These are phyloP conservation scores for Cebus imitator DNA, from an alignment of 2,113 vertebrate genomes.

Conservation along the genomic window DNA sequence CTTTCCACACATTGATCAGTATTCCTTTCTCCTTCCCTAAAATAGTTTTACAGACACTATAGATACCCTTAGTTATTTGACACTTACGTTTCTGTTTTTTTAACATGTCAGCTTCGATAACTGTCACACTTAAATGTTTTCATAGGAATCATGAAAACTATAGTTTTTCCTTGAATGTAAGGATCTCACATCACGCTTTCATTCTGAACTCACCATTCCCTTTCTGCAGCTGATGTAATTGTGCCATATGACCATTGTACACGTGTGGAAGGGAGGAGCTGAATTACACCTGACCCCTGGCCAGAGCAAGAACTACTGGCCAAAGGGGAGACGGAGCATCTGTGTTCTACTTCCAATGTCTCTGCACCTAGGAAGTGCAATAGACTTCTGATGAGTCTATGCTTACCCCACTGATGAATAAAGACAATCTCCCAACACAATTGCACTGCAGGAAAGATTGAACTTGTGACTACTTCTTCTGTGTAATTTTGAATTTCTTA, in stretches of 20 bases:
- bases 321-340: not conserved
- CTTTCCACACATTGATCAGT: fast-evolving
- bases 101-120: not conserved
- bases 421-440: not conserved
- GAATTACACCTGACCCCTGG: not conserved
- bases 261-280: not conserved
- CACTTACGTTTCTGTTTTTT: not conserved
- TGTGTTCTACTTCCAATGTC: not conserved
- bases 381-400: not conserved
- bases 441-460: not conserved
- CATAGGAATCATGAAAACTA: not conserved
- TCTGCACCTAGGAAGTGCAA: not conserved
- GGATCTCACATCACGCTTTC: not conserved
- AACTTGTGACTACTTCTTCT: not conserved
- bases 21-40: no score
- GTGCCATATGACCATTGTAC: fast-evolving
- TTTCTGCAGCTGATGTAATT: not conserved
- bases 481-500: not conserved
- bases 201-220: fast-evolving
- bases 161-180: not conserved
- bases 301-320: not conserved
- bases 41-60: not conserved
- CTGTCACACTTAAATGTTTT: not conserved
- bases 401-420: not conserved
- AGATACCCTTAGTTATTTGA: no score